phyloP scores from a whole-genome alignment of 2,797 vertebrate species.

The Adelosebastes latens region DNA sequence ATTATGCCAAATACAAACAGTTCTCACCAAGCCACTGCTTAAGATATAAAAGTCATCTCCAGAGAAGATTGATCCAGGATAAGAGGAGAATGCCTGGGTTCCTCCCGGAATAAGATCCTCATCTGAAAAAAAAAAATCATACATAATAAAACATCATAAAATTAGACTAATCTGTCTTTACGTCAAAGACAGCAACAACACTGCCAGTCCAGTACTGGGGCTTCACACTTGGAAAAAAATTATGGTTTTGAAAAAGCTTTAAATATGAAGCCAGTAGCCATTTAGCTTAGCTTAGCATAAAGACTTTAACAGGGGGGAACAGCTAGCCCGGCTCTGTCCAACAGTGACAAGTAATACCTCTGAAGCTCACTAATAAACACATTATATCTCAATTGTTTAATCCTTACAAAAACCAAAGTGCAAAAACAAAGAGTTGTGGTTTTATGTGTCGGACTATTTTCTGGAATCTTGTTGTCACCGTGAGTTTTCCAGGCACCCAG shows the following conservation, averaged over 20 bases:
- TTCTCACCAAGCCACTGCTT: conserved; percentile 91
- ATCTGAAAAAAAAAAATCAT: conserved; percentile 50
- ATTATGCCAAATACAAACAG: not conserved
- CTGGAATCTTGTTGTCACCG: not conserved
- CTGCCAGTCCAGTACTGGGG: not conserved
- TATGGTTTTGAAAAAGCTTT: not conserved
- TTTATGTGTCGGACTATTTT: not conserved
- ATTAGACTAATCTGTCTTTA: not conserved
- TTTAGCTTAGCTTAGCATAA: not conserved
- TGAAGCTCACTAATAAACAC: not conserved
- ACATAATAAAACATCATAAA: not conserved
- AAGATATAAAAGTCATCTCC: conserved; percentile 96
- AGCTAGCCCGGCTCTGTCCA: not conserved
- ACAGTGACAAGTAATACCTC: not conserved
- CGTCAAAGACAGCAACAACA: not conserved
- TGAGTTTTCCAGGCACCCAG: not conserved
- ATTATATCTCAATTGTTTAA: not conserved
- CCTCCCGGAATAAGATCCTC: conserved; percentile 81
- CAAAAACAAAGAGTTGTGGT: not conserved
- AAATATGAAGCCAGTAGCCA: not conserved
- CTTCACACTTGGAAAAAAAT: not conserved
- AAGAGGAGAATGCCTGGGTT: conserved; percentile 91
- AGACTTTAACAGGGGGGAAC: not conserved
- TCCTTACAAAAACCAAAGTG: not conserved
- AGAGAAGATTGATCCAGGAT: conserved; percentile 93